Evolutionary conservation across 2,113 vertebrate genomes (phyloP), one percentile per base, ranked within the genome.

Genomic region (Gallinago undulata): DNA sequence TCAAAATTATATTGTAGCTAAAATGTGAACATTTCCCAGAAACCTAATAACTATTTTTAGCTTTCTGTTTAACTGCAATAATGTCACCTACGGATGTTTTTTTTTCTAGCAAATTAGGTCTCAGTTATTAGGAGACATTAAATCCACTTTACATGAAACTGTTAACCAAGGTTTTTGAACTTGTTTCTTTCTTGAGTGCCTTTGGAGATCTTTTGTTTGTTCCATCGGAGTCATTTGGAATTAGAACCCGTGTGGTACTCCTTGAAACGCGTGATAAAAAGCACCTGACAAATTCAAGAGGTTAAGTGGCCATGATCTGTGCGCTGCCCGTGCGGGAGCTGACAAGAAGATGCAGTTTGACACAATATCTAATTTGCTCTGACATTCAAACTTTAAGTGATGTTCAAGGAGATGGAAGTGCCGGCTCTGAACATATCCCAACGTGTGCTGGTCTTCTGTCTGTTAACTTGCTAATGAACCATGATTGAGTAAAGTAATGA

Each of bases 391-490:
- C 98, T 98, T 98, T 98, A 98, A 98, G 98, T 98, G 98, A 98
- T 72, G 96, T 92, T 98, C 96, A 98, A 97, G 96, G 96, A 97
- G 97, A 97, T 88, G 94, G 95, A 98, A 97, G 97, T 95, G 96
- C 94, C 97, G 97, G 95, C 62, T 97, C 97, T 93, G 96, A 97
- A 98, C 90, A 96, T 94, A 98, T 98, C 98, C 98, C 98, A 98
- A 93, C 0, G 87, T 98, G 96, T 93, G 96, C 89, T 85, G 94
- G 97, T 98, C 98, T 97, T 98, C 98, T 98, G 98, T 98, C 98
- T 98, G 98, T 98, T 98, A 98, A 98, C 98, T 98, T 97, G 93
- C 98, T 99, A 99, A 99, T 99, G 98, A 99, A 98, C 96, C 98
- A 97, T 98, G 96, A 98, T 98, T 98, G 93, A 96, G 95, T 97